phyloP scores from a whole-genome alignment of 23 tunicate genomes.

The Styela plicata region DNA sequence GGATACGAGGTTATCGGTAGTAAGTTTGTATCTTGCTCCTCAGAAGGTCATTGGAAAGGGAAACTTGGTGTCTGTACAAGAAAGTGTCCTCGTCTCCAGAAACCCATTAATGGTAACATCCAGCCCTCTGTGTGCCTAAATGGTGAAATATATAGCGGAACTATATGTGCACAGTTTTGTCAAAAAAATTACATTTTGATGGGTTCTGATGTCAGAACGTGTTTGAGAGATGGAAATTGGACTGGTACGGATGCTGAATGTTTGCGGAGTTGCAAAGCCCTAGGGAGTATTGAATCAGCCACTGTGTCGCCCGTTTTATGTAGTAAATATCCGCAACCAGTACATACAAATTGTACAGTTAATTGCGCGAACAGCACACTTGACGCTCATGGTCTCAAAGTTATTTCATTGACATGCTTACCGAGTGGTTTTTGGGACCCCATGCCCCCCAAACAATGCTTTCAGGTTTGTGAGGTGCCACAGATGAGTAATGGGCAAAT shows the following conservation, averaged over 20 bases:
- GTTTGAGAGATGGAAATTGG: conserved; percentile 41
- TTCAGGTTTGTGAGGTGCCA: conserved; percentile 22
- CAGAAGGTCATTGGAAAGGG: conserved; percentile 46
- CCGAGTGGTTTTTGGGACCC: conserved; percentile 40
- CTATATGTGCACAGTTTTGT: conserved; percentile 42
- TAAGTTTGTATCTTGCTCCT: conserved; percentile 21
- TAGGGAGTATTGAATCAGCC: conserved; percentile 10
- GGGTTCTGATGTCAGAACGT: conserved; percentile 37
- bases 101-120: conserved; percentile 33
- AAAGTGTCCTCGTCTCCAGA: conserved; percentile 37
- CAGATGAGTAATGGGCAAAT: conserved; percentile 23
- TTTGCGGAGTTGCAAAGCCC: conserved; percentile 17
- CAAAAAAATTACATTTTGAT: conserved; percentile 23
- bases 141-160: conserved; percentile 40
- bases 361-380: conserved; percentile 25
- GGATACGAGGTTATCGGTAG: conserved; percentile 38
- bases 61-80: conserved; percentile 50
- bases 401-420: conserved; percentile 1
- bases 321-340: background rate
- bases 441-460: conserved; percentile 16
- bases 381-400: background rate
- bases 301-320: conserved; percentile 26
- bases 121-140: conserved; percentile 45
- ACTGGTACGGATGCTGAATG: conserved; percentile 29
- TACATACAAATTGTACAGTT: conserved; percentile 21